Evolutionary conservation across 2,113 vertebrate species (phyloP).

Genomic region (Sinocyclocheilus grahami): DNA sequence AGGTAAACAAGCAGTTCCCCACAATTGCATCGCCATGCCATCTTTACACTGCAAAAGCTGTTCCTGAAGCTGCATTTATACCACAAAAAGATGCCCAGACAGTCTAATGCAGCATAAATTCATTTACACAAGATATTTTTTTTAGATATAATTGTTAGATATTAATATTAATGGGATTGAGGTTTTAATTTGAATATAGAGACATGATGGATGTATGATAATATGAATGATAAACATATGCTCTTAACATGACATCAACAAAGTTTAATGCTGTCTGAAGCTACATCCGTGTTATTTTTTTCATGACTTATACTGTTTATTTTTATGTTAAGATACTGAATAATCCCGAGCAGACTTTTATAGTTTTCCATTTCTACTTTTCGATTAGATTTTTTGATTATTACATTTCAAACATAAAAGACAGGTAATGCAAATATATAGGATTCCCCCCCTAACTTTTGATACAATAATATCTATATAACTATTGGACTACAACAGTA

Average conservation of each 20-base stretch:
- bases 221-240: neutral
- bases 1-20: conserved; percentile 20
- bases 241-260: conserved; percentile 7
- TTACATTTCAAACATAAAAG: neutral
- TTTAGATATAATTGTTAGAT: no score
- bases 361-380: neutral
- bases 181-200: no score
- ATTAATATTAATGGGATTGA: no score
- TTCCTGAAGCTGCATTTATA: neutral
- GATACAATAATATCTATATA: no score
- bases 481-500: no score
- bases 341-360: neutral
- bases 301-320: neutral
- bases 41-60: conserved; percentile 6
- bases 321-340: neutral
- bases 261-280: neutral
- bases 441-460: neutral
- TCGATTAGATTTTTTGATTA: neutral
- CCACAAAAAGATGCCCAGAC: neutral
- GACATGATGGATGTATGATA: neutral
- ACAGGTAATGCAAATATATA: neutral
- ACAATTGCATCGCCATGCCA: neutral
- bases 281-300: neutral
- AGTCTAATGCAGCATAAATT: neutral
- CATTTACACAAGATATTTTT: no score